Conservation (phyloP, 2,113 vertebrate species). For the Tragelaphus scriptus region DNA sequence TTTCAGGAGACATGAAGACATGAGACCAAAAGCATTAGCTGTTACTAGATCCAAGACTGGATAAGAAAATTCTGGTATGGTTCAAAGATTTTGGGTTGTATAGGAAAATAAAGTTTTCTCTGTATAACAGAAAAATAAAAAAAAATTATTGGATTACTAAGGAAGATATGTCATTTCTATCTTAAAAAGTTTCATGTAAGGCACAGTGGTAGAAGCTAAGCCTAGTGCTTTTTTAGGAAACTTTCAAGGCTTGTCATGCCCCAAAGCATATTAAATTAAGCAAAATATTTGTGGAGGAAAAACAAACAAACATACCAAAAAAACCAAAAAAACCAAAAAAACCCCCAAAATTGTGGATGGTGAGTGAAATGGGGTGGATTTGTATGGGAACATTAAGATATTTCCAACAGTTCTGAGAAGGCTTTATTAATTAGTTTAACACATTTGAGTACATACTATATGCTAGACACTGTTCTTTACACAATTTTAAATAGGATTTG, state of each 20-base stretch:
- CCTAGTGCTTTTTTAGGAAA: neutral
- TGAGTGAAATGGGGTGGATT: neutral
- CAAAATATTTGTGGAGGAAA: conserved; percentile 6
- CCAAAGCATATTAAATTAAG: neutral
- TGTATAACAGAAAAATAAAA: neutral
- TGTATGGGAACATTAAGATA: neutral
- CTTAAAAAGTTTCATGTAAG: neutral
- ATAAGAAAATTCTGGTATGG: neutral
- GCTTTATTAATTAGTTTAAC: conserved; percentile 1
- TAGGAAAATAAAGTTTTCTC: neutral
- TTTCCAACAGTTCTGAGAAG: neutral
- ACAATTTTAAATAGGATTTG: neutral
- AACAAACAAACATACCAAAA: neutral
- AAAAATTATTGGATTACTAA: neutral
- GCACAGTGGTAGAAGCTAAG: neutral
- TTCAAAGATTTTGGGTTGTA: neutral
- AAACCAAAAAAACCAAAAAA: neutral
- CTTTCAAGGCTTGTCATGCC: neutral
- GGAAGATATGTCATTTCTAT: neutral
- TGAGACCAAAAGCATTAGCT: neutral
- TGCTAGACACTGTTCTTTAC: neutral
- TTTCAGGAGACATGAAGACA: neutral
- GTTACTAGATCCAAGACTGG: neutral
- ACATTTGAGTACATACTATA: neutral
- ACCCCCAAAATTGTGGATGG: neutral